Percentiles rank a stretch among this genome's conserved stretches.
These are phyloP conservation scores for Diarsia mendica DNA, from an alignment of 2,888 invertebrate genomes.

Conservation along the genomic window DNA sequence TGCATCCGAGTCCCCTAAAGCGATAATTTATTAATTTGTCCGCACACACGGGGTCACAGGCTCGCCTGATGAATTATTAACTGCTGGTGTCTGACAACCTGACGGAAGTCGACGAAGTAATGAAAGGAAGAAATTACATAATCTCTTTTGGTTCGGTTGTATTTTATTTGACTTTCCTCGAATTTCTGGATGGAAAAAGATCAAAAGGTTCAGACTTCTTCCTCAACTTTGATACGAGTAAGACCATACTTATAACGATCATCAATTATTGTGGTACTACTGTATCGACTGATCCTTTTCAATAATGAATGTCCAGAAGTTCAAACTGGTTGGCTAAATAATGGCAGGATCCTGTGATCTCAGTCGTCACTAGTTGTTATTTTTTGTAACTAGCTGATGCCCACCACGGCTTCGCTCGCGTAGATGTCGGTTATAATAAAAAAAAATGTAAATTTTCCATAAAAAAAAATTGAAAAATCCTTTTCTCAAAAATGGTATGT, in stretches of 20 bases:
- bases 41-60: constrained; percentile 50
- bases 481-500: no score
- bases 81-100: constrained; percentile 49
- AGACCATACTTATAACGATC: neutral
- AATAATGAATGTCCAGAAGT: neutral
- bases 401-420: no score
- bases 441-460: no score
- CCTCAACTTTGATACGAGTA: constrained; percentile 4
- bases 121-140: constrained; percentile 35
- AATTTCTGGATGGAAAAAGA: no score
- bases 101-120: constrained; percentile 36
- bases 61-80: constrained; percentile 60
- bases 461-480: no score
- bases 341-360: no score
- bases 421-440: no score
- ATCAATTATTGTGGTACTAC: neutral
- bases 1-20: constrained; percentile 73
- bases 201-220: neutral
- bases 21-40: constrained; percentile 80
- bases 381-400: neutral
- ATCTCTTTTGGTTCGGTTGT: constrained; percentile 33
- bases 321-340: neutral
- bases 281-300: neutral
- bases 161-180: constrained; percentile 7
- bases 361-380: neutral